These are phyloP conservation scores for Musca vetustissima DNA, from an alignment of 1,140 invertebrate species.

Conservation along the genomic window DNA sequence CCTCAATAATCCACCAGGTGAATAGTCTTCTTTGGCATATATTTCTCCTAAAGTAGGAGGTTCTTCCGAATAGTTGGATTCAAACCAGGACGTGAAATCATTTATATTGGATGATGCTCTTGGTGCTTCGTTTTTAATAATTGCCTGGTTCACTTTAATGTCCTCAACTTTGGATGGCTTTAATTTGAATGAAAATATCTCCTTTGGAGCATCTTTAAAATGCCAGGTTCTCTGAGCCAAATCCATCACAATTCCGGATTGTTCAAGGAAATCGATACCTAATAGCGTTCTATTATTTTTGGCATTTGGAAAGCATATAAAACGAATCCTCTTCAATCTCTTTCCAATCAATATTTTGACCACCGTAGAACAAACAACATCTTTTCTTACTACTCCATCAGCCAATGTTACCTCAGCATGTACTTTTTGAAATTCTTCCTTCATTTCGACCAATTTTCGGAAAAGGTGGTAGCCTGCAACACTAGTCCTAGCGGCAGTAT, in stretches of 20 bases:
- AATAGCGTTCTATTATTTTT: slow-evolving; percentile 19
- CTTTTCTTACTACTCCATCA: neutral
- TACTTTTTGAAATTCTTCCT: slow-evolving; percentile 9
- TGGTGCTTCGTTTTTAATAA: neutral
- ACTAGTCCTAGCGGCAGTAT: slow-evolving; percentile 27
- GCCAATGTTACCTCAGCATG: slow-evolving; percentile 14
- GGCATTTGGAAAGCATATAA: slow-evolving; percentile 21
- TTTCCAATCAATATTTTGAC: slow-evolving; percentile 4
- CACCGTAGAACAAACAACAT: neutral
- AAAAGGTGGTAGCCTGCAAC: slow-evolving; percentile 19
- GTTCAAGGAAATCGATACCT: slow-evolving; percentile 22
- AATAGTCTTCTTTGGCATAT: neutral
- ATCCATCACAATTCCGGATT: slow-evolving; percentile 4
- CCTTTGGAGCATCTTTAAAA: slow-evolving; percentile 17
- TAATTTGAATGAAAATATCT: neutral
- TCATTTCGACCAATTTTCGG: neutral
- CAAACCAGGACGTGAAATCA: neutral
- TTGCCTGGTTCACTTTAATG: neutral
- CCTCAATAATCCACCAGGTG: neutral
- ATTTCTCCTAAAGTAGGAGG: neutral
- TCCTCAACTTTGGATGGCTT: neutral
- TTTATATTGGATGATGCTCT: neutral
- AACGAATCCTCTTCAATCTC: neutral
- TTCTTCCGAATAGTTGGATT: neutral
- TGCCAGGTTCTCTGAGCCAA: slow-evolving; percentile 16